Evolutionary conservation across 2,113 vertebrate species (phyloP).

Genomic region (Rhegmatorhina hoffmannsi): DNA sequence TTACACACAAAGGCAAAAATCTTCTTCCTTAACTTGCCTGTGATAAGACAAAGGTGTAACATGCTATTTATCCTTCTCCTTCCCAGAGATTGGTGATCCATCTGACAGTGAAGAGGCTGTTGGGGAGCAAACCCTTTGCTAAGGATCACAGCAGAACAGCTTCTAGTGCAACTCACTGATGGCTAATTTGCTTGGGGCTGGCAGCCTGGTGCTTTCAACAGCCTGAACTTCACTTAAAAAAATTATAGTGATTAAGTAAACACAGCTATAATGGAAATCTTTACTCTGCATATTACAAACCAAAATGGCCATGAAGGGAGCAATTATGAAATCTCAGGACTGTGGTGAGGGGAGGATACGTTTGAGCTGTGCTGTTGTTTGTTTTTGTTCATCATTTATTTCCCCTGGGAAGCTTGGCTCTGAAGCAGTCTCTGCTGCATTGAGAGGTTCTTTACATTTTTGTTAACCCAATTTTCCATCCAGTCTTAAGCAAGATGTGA

Average conservation of each 20-base stretch:
- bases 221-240: constrained; percentile 60
- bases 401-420: constrained; percentile 46
- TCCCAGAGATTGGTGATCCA: not conserved
- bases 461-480: constrained; percentile 44
- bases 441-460: constrained; percentile 44
- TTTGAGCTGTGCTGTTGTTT: constrained; percentile 59
- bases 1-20: not conserved
- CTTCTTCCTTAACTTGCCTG: not conserved
- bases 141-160: not conserved
- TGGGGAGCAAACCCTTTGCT: not conserved
- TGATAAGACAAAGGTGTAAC: not conserved
- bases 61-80: not conserved
- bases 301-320: constrained; percentile 70
- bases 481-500: not conserved
- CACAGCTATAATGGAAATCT: constrained; percentile 70
- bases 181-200: constrained; percentile 43
- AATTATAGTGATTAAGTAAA: constrained; percentile 70
- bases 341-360: constrained; percentile 62
- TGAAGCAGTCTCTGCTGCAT: constrained; percentile 30
- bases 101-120: not conserved
- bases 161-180: constrained; percentile 11
- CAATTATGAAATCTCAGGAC: constrained; percentile 68
- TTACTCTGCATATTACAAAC: constrained; percentile 70
- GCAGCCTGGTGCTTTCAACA: constrained; percentile 40
- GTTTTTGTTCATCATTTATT: constrained; percentile 69